Evolutionary conservation across 1,140 invertebrate species (phyloP).

Genomic region (Drosophila tristis): DNA sequence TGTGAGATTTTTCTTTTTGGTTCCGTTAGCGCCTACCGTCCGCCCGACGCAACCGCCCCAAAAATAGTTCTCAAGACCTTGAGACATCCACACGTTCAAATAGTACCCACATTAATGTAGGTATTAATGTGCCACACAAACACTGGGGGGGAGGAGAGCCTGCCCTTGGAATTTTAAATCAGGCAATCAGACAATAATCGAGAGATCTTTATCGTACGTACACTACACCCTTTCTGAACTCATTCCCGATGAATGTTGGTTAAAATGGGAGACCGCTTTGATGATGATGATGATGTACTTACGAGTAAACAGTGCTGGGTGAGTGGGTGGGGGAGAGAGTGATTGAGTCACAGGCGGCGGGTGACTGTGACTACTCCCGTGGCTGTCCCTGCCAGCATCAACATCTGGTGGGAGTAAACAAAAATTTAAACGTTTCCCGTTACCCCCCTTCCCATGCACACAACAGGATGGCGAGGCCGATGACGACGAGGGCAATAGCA

Average conservation of each 20-base stretch:
- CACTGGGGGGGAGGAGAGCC: not conserved
- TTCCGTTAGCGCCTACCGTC: conserved; percentile 41
- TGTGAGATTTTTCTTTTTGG: conserved; percentile 56
- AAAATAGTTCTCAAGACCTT: conserved; percentile 75
- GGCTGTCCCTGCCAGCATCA: too few relatives aligned
- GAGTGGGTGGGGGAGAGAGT: conserved; percentile 39
- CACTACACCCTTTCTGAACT: conserved; percentile 25
- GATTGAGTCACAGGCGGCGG: not conserved
- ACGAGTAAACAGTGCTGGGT: conserved; percentile 30
- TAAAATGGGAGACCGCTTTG: conserved; percentile 36
- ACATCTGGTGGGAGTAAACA: too few relatives aligned
- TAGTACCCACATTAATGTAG: not conserved
- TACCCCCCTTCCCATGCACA: not conserved
- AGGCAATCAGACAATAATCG: conserved; percentile 40
- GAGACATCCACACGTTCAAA: conserved; percentile 18
- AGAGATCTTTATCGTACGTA: conserved; percentile 2
- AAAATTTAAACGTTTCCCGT: not conserved
- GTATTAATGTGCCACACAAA: not conserved
- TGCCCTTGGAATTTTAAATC: conserved; percentile 67
- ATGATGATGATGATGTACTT: conserved; percentile 34
- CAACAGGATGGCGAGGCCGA: conserved; percentile 80
- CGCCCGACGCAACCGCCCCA: conserved; percentile 51
- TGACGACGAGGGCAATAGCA: conserved; percentile 77
- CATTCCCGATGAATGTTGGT: conserved; percentile 45
- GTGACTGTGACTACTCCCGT: not conserved